Evolutionary conservation across 2,888 invertebrate species (phyloP).

Genomic region (Eupithecia pulchellata): DNA sequence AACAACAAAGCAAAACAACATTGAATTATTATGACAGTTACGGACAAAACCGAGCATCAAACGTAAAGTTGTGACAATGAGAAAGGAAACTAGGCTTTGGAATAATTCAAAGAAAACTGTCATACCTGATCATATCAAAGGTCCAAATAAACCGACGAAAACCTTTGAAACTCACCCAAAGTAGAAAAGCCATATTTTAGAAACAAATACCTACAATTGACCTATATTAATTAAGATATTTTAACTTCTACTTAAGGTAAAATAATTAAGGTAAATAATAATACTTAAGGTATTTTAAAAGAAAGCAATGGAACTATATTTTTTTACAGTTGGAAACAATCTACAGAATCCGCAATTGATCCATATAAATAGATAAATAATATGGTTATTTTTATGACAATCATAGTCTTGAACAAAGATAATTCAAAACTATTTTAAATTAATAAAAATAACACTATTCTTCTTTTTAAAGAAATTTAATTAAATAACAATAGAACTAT

Average conservation of each 20-base stretch:
- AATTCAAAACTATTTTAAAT: neutral
- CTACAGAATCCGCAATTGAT: no score
- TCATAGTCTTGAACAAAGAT: neutral
- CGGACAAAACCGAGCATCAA: neutral
- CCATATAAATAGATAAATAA: no score
- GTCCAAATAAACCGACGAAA: no score
- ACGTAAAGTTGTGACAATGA: neutral
- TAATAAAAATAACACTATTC: neutral
- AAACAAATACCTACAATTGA: no score
- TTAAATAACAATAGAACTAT: neutral
- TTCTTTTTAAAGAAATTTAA: neutral
- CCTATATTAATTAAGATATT: no score
- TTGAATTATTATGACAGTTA: neutral
- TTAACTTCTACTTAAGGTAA: no score
- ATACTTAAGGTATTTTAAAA: no score
- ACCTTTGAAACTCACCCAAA: neutral
- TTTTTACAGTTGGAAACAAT: no score
- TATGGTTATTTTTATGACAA: no score
- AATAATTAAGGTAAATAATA: no score
- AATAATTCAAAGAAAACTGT: slow-evolving; percentile 6
- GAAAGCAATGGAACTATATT: no score
- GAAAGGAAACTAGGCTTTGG: neutral
- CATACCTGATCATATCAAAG: neutral
- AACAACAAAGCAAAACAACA: slow-evolving; percentile 10
- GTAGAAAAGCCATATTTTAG: neutral